A percentile compares a stretch with the other conserved stretches of the same genome.
phyloP scores from a whole-genome alignment of 2,797 vertebrate genomes.

The Ispidina picta region DNA sequence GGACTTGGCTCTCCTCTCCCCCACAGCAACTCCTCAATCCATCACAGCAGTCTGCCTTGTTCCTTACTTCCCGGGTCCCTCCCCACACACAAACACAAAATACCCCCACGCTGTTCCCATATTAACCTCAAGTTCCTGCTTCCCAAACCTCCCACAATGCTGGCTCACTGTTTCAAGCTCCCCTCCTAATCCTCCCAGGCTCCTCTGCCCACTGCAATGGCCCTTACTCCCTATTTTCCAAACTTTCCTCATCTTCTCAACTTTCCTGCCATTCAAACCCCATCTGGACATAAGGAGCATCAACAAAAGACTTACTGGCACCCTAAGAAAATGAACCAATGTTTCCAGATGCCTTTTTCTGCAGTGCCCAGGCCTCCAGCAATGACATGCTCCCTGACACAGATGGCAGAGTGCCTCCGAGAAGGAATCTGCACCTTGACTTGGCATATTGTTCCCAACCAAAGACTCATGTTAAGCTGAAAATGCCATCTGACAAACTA shows the following conservation, averaged over 20 bases:
- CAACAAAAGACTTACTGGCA: neutral
- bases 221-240: neutral
- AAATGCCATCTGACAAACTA: neutral
- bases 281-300: neutral
- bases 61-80: neutral
- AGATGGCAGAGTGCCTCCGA: neutral
- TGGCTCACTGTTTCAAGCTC: neutral
- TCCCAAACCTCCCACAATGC: conserved; percentile 52
- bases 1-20: neutral
- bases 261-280: neutral
- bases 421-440: neutral
- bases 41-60: neutral
- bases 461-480: neutral
- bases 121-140: conserved; percentile 47
- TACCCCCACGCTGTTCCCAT: conserved; percentile 10
- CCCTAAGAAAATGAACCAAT: neutral
- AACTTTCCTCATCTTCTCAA: neutral
- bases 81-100: neutral
- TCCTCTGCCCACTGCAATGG: neutral
- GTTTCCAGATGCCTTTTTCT: neutral
- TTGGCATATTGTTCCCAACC: neutral
- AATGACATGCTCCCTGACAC: accelerated
- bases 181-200: neutral
- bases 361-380: neutral
- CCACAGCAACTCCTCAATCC: neutral